Base-by-base conservation (phyloP, 2,888 invertebrate genomes). In the Xanthia togata region DNA sequence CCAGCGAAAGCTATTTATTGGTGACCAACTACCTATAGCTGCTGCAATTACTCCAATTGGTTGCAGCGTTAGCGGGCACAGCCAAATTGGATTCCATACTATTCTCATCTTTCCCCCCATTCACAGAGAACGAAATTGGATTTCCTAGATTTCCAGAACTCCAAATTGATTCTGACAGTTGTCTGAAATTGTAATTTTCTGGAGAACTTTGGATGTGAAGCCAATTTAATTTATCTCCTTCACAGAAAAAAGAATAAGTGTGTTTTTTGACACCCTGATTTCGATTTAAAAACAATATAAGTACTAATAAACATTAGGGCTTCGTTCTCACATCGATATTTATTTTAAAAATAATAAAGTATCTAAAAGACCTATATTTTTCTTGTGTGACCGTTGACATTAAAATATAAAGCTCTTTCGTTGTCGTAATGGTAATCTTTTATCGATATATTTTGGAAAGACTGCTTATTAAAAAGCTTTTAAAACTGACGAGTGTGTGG, bases 71-170 rank as follows among this genome's bases (percentile, higher is more conserved):
- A 70, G n/a, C 59, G 53, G 12, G 17, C 35, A 11, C 67, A 70
- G 26, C 55, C 31, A 53, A 60, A 79, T 79, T 72, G 60, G 57
- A 70, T 86, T 76, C 55, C 35, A 17, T 59, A 4, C 26, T 53
- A 26, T 59, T 31, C 31, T 57, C 35, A 31, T 55, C n/a, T 23
- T 60, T 44, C 38, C 26, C 41, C 41, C 55, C n/a, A 38, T 65
- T n/a, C 70, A 55, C 14, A 44, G 11, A 17, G 44, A 67, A 55
- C 4, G 70, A 68, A 73, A 81, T 84, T 69, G 55, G 55, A 76
- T 71, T 65, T 26, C 35, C 59, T 59, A 62, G 60, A 59, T 64
- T 79, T 60, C 41, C 57, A 12, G 47, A 44, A 50, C 17, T 64
- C 62, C 17, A 35, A 59, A 65, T 60, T 55, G n/a, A n/a, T 5